phyloP scores from a whole-genome alignment of 2,888 invertebrate species.

The Lasiommata megera region DNA sequence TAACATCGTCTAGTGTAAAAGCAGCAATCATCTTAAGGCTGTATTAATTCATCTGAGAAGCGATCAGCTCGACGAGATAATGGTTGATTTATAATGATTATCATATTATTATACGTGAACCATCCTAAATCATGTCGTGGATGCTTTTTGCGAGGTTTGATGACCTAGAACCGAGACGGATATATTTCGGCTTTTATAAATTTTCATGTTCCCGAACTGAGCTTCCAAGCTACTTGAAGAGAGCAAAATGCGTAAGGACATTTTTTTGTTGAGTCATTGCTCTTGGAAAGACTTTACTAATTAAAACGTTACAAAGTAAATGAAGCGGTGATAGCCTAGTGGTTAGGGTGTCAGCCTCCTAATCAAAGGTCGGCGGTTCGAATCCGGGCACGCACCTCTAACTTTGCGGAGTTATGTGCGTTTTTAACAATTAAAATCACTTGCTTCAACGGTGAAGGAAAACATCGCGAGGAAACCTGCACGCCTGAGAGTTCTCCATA shows the following conservation, averaged over 20 bases:
- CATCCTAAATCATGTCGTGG: conserved; percentile 56
- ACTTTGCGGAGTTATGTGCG: too few relatives aligned
- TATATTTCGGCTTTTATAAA: conserved; percentile 22
- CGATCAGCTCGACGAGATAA: conserved; percentile 64
- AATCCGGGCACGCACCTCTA: too few relatives aligned
- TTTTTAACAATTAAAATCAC: too few relatives aligned
- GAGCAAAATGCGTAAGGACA: neutral
- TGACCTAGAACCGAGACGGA: conserved; percentile 40
- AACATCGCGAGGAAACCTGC: too few relatives aligned
- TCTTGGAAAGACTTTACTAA: neutral
- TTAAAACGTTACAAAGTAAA: neutral
- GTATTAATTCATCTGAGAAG: conserved; percentile 57
- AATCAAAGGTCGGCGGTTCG: too few relatives aligned
- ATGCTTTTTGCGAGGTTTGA: conserved; percentile 44
- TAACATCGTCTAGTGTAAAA: conserved; percentile 32
- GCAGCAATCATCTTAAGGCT: conserved; percentile 32
- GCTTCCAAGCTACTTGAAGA: neutral
- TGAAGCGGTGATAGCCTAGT: too few relatives aligned
- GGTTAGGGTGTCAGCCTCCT: too few relatives aligned
- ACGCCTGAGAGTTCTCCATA: too few relatives aligned
- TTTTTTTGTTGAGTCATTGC: conserved; percentile 3
- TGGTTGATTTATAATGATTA: conserved; percentile 70
- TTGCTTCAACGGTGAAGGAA: too few relatives aligned
- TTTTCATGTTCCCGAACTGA: conserved; percentile 11
- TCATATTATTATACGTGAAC: conserved; percentile 65